Conservation (phyloP, 2,888 invertebrate species). For the Caenorhabditis angaria region DNA sequence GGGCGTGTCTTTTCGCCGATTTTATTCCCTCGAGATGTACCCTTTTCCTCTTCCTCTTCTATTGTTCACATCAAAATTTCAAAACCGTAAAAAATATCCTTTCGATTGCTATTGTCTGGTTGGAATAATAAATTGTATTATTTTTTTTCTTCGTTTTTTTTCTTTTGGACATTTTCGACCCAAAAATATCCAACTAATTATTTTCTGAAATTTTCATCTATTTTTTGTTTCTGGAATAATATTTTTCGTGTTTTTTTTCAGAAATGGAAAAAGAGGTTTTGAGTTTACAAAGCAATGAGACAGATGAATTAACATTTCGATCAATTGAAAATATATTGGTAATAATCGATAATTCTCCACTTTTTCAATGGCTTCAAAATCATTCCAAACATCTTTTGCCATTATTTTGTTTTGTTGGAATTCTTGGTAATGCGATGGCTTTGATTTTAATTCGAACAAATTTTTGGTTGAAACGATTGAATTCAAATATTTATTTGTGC, state of each 20-base stretch:
- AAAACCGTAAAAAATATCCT: no score
- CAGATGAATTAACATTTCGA: slow-evolving; percentile 25
- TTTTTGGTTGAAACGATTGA: slow-evolving; percentile 69
- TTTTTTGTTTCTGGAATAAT: no score
- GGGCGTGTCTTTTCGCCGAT: no score
- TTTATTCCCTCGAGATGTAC: no score
- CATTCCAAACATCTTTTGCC: slow-evolving; percentile 49
- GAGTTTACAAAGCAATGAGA: neutral
- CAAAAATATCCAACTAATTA: no score
- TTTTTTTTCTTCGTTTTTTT: no score
- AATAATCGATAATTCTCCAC: slow-evolving; percentile 34
- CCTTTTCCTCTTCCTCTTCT: no score
- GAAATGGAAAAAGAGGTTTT: slow-evolving; percentile 10
- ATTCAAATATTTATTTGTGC: slow-evolving; percentile 70
- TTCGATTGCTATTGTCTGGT: no score
- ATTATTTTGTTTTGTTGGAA: slow-evolving; percentile 58
- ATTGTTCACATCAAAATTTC: no score
- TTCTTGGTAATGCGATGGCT: slow-evolving; percentile 71
- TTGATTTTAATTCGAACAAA: slow-evolving; percentile 69
- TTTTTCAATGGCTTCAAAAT: slow-evolving; percentile 36
- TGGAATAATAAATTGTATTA: no score
- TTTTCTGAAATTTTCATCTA: no score
- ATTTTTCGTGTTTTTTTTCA: neutral
- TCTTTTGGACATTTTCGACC: no score
- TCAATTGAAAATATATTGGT: slow-evolving; percentile 16